Conservation (phyloP, 2,888 invertebrate genomes). For the Drosophila parthenogenetica region DNA sequence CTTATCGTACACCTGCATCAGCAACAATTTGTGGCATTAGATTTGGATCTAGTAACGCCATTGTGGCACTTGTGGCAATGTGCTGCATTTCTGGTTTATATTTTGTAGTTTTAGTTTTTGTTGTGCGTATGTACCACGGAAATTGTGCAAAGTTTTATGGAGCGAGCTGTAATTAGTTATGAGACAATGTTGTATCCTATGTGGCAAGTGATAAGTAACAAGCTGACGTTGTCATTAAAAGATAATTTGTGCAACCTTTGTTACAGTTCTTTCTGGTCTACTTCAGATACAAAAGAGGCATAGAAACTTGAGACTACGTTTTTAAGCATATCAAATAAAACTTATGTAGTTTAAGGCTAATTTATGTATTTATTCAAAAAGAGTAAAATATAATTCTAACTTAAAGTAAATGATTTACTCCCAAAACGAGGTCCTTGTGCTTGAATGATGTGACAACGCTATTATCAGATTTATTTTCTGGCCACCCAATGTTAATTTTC, state of each 20-base stretch:
- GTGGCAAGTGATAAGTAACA: conserved; percentile 33
- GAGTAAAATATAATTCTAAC: neutral
- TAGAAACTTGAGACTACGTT: neutral
- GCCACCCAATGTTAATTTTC: neutral
- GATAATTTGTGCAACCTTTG: conserved; percentile 43
- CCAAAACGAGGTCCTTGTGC: neutral
- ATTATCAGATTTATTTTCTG: conserved; percentile 9
- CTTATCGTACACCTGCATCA: conserved; percentile 45
- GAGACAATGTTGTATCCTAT: conserved; percentile 44
- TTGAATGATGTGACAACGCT: conserved; percentile 8
- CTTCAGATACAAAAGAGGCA: conserved; percentile 5
- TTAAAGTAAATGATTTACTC: conserved; percentile 1
- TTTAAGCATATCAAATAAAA: too few relatives aligned
- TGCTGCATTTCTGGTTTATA: conserved; percentile 53
- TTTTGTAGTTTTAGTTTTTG: conserved; percentile 20
- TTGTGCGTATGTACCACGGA: conserved; percentile 39
- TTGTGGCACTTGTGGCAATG: conserved; percentile 4
- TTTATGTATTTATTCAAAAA: too few relatives aligned
- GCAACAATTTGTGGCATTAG: conserved; percentile 42
- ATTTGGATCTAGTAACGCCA: conserved; percentile 43
- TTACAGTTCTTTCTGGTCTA: conserved; percentile 24
- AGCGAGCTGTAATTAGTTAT: conserved; percentile 48
- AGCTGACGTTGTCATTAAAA: conserved; percentile 42
- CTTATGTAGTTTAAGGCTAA: too few relatives aligned
- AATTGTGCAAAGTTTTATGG: conserved; percentile 53